Base-by-base conservation (phyloP, 1,140 invertebrate genomes). In the Drosophila bocqueti region DNA sequence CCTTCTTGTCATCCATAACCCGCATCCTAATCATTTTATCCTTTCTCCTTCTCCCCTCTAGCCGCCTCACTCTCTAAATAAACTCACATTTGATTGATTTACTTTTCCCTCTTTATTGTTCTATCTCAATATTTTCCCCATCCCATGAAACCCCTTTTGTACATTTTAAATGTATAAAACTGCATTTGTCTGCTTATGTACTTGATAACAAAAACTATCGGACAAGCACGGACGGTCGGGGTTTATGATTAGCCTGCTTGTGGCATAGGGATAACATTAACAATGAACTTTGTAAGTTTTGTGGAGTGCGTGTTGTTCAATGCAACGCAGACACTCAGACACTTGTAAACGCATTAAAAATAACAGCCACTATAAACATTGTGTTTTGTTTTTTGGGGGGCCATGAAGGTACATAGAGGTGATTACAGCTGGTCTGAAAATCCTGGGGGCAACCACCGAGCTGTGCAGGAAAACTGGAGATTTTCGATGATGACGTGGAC, bases 111-210 rank as follows among this genome's bases (percentile, higher is more conserved):
- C 36, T 52, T 67, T 76, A 40, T 2, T 26, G 24, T 58, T 72
- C 29, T 71, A 57, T 67, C 26, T 50, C 21, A 1, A 61, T 57
- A 52, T 58, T 66, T 65, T 36, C 6, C 38, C 7, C 45, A 9
- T 49, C 57, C 43, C 46, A 16, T 38, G 36, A 54, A 24, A 29
- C 24, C 58, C 38, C 42, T 64, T 83, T 89, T 68, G 59, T 87
- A 89, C 85, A 87, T 87, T 87, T 46, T 52, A 76, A 89, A 89
- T 89, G 84, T 89, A 89, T 84, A 24, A 72, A 75, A 76, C 60
- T 65, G 84, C 84, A 89, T 89, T 89, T 66, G 80, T 80, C 81
- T 63, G 47, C 76, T 76, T 72, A 61, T 80, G 60, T 83, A 77
- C 76, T 83, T 79, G 42, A 83, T 63, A 66, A 65, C 55, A 38